Conservation (phyloP, 2,797 vertebrate genomes). For the Rhyacichthys aspro region DNA sequence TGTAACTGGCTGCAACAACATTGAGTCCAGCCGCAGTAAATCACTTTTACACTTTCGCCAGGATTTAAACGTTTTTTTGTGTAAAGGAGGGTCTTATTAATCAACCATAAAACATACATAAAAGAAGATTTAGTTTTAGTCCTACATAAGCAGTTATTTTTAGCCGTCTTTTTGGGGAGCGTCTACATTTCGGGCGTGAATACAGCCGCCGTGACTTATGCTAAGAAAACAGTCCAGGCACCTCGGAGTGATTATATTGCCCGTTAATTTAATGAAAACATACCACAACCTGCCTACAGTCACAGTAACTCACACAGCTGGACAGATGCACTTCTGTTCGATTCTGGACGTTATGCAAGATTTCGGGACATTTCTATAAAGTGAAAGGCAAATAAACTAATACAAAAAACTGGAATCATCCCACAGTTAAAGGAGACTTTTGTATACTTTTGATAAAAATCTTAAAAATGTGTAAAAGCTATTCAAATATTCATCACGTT, state of each 20-base stretch:
- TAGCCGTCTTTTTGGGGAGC: too few species aligned
- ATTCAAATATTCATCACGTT: too few species aligned
- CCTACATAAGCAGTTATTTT: conserved; percentile 45
- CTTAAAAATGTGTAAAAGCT: too few species aligned
- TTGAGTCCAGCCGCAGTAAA: conserved; percentile 58
- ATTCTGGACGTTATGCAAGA: conserved; percentile 33
- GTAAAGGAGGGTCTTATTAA: conserved; percentile 32
- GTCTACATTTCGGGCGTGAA: conserved; percentile 24
- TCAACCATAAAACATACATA: conserved; percentile 39
- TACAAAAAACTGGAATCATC: background rate
- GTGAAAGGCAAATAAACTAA: too few species aligned
- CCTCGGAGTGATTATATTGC: conserved; percentile 39
- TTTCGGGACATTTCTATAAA: conserved; percentile 8
- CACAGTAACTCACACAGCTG: conserved; percentile 18
- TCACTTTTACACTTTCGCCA: conserved; percentile 60
- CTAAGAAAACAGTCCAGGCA: conserved; percentile 46
- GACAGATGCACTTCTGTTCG: conserved; percentile 44
- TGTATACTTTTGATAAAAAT: background rate
- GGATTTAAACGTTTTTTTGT: conserved; percentile 34
- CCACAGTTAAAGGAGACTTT: background rate
- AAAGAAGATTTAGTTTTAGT: conserved; percentile 34
- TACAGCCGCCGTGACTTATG: conserved; percentile 26
- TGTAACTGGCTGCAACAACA: conserved; percentile 68
- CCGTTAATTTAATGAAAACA: conserved; percentile 49
- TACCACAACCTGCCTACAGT: conserved; percentile 15